Percentiles rank a stretch among this genome's conserved stretches.
These are phyloP conservation scores for Odocoileus virginianus DNA, from an alignment of 2,113 vertebrate species.

Conservation along the genomic window DNA sequence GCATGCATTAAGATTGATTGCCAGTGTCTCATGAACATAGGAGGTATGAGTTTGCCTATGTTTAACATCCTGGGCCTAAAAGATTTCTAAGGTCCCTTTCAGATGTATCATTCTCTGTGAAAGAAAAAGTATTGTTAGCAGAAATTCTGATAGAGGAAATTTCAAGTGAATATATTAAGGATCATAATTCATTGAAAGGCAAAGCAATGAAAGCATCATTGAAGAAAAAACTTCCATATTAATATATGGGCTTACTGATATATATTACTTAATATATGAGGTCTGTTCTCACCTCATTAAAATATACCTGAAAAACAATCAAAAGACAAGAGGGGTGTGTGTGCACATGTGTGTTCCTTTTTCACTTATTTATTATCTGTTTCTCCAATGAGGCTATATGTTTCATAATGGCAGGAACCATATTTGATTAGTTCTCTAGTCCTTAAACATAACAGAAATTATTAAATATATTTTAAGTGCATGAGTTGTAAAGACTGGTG, in stretches of 20 bases:
- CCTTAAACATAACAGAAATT: neutral
- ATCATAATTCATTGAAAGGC: neutral
- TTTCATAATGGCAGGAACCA: neutral
- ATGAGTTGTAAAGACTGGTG: neutral
- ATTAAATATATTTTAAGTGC: conserved; percentile 18
- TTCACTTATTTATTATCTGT: neutral
- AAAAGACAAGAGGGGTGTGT: neutral
- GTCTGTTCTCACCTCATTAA: neutral
- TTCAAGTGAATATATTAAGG: neutral
- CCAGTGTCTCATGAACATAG: neutral
- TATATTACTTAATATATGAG: neutral
- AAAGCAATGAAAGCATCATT: neutral
- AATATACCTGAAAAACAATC: neutral
- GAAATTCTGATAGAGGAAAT: neutral
- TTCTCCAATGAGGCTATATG: neutral
- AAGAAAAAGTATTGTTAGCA: neutral
- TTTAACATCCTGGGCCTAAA: neutral
- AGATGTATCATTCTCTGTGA: neutral
- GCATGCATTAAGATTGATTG: neutral
- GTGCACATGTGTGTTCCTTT: neutral
- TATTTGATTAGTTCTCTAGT: neutral
- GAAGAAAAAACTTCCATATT: neutral
- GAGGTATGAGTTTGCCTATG: neutral
- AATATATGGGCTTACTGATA: neutral
- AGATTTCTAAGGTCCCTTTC: neutral